Percentiles rank a stretch among this genome's conserved stretches.
Conservation (phyloP, 2,888 invertebrate genomes). For the Synergus gifuensis region DNA sequence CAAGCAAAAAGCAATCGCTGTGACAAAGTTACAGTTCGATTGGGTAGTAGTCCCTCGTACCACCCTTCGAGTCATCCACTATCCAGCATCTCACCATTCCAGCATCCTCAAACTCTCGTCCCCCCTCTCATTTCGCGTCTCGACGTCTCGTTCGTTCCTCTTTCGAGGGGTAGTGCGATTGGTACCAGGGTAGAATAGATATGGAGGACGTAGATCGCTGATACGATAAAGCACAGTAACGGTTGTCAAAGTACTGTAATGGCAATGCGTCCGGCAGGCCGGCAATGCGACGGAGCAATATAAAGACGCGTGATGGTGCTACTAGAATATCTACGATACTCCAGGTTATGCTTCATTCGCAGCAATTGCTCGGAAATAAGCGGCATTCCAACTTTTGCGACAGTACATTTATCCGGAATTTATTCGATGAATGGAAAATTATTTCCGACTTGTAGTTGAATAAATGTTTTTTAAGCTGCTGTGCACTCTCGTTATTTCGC, state of each 20-base stretch:
- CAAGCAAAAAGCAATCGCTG: constrained; percentile 65
- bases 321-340: not conserved
- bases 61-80: constrained; percentile 23
- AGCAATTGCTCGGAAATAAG: not conserved
- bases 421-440: not conserved
- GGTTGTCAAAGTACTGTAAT: constrained; percentile 63
- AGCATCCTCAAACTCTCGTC: not conserved
- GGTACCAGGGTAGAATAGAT: constrained; percentile 49
- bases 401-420: not conserved
- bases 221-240: constrained; percentile 62
- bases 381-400: not conserved
- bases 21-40: constrained; percentile 69
- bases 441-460: not conserved
- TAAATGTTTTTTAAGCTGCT: not conserved
- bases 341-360: not conserved
- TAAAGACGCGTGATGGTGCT: not conserved
- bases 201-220: constrained; percentile 59
- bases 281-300: constrained; percentile 53
- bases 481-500: no score
- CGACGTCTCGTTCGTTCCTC: not conserved
- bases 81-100: not conserved
- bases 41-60: constrained; percentile 57
- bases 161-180: constrained; percentile 52
- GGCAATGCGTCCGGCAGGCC: constrained; percentile 57
- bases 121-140: constrained; percentile 38